A percentile compares a stretch with the other conserved stretches of the same genome.
Evolutionary conservation across 2,797 vertebrate genomes (phyloP).

Genomic region (Falco naumanni): DNA sequence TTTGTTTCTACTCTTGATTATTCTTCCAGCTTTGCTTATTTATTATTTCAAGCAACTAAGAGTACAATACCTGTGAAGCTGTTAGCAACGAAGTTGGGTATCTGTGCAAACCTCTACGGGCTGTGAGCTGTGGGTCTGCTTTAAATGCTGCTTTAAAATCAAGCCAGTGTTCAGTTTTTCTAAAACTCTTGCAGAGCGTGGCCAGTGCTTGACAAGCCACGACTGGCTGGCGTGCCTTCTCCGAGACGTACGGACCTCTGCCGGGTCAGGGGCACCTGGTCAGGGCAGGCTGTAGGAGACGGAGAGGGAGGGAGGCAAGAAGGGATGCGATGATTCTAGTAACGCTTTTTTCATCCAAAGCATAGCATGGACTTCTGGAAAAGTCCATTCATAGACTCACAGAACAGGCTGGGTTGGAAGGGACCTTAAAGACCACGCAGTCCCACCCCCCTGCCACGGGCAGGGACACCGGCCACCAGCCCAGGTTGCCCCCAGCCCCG

Average conservation of each 20-base stretch:
- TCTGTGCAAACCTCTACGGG: background rate
- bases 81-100: background rate
- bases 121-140: background rate
- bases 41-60: background rate
- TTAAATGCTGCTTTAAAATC: background rate
- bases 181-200: background rate
- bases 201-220: background rate
- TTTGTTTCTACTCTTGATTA: background rate
- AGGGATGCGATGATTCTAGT: background rate
- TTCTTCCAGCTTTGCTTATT: background rate
- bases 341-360: background rate
- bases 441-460: too few species aligned
- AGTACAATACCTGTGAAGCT: background rate
- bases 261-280: background rate
- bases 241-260: rapidly evolving
- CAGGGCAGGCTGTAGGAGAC: too few species aligned
- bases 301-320: background rate
- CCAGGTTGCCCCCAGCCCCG: too few species aligned
- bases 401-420: too few species aligned
- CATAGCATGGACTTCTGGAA: background rate
- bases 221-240: background rate
- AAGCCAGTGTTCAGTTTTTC: background rate
- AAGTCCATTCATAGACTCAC: background rate
- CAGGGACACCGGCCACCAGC: too few species aligned
- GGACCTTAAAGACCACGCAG: too few species aligned